Conservation (phyloP, 2,888 invertebrate genomes). For the Drosophila macrospina region DNA sequence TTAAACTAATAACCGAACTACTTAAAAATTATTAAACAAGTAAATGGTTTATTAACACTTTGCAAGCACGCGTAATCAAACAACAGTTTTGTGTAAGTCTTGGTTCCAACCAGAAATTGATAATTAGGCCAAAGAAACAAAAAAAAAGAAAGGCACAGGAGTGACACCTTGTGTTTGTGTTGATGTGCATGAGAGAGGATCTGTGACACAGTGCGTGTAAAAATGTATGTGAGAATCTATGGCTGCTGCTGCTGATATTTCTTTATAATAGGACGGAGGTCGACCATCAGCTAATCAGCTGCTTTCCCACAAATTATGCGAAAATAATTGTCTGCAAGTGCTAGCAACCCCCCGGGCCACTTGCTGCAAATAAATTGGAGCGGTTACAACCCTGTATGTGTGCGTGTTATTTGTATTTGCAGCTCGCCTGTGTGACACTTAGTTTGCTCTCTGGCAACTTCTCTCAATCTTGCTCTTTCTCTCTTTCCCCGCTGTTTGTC, state of each 20-base stretch:
- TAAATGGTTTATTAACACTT: conserved; percentile 47
- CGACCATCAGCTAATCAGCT: conserved; percentile 45
- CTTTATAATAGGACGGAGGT: conserved; percentile 29
- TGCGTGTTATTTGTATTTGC: conserved; percentile 60
- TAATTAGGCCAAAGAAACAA: conserved; percentile 22
- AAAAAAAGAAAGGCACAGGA: conserved; percentile 51
- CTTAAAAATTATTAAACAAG: conserved; percentile 34
- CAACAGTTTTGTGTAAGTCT: conserved; percentile 55
- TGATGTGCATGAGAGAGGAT: conserved; percentile 41
- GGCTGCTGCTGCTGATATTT: conserved; percentile 42
- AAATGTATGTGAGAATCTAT: conserved; percentile 17
- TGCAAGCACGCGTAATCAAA: conserved; percentile 33
- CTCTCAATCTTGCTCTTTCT: conserved; percentile 13
- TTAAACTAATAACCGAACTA: conserved; percentile 44
- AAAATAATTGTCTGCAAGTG: conserved; percentile 42
- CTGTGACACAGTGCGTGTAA: conserved; percentile 8
- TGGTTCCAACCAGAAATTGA: conserved; percentile 1
- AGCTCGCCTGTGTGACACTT: conserved; percentile 11
- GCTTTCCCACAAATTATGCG: conserved; percentile 52
- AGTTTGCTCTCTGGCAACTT: conserved; percentile 38
- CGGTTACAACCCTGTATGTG: conserved; percentile 42
- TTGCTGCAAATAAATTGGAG: conserved; percentile 30
- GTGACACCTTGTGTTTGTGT: conserved; percentile 51
- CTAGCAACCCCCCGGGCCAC: conserved; percentile 26
- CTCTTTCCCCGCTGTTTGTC: conserved; percentile 31